Evolutionary conservation across 2,113 vertebrate species (phyloP).

Genomic region (Cryptomyrus ogoouensis): DNA sequence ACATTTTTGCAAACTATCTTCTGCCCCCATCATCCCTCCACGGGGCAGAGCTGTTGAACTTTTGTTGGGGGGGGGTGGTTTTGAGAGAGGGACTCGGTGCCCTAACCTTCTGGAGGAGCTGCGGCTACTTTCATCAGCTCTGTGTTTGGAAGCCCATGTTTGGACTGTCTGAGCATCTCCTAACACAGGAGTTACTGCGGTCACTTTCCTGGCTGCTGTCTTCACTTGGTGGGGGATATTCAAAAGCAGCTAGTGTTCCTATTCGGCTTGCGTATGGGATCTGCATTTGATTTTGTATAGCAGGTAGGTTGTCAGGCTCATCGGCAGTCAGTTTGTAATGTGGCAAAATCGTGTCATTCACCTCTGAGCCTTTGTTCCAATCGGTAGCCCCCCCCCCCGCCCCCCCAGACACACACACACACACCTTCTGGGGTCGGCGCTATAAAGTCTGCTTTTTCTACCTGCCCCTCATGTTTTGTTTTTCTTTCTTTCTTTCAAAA

Average conservation of each 20-base stretch:
- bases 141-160: not conserved
- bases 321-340: not conserved
- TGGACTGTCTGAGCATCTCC: not conserved
- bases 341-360: not conserved
- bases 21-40: not conserved
- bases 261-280: not conserved
- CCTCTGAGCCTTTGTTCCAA: not conserved
- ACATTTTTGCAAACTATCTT: not conserved
- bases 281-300: not conserved
- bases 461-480: not conserved
- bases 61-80: not conserved
- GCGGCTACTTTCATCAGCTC: not conserved
- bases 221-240: not conserved
- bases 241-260: not conserved
- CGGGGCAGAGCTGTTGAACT: not conserved
- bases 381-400: not conserved
- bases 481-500: not conserved
- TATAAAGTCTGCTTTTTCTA: not conserved
- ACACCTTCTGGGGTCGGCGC: not conserved
- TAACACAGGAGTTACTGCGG: not conserved
- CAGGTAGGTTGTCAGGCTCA: not conserved
- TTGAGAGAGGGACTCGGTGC: not conserved
- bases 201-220: not conserved
- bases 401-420: not conserved
- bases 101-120: not conserved